Evolutionary conservation across 2,888 invertebrate genomes (phyloP), one percentile per base, ranked within the genome.

Genomic region (Pristionchus maxplancki): DNA sequence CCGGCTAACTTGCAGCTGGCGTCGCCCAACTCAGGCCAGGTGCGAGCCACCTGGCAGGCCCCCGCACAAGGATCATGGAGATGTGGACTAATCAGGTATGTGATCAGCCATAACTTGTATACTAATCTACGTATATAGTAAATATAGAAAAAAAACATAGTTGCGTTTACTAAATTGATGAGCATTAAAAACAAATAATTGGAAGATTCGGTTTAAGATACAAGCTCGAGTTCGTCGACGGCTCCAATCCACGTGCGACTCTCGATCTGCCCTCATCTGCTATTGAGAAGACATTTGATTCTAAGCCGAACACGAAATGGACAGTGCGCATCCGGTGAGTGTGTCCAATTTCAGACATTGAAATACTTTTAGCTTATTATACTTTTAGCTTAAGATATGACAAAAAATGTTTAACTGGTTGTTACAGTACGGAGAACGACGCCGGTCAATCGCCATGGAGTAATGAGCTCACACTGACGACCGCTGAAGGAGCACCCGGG

Each of bases 241-340:
- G 94, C 71, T 92, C 92, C 13, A 90, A 89, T 31, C 89, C 91
- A 17, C 82, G 91, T 28, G 89, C 91, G 40, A 89, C 91, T 83
- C 91, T 92, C 34, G 93, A 94, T 40, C 87, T 93, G 44, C 92
- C 93, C 20, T 88, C 48, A 67, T 91, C 92, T 34, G 89, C 89
- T n/a, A 92, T 90, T 71, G 94, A 94, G 50, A 91, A 94, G 88
- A 89, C 91, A 3, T 94, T 95, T 88, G 92, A 91, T 89, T 94
- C 95, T 9, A 90, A 89, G 53, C 93, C 94, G 24, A 94, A 93
- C 90, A 94, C 94, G 58, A 90, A 91, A 40, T 95, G 95, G 95
- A 89, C 88, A 13, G 91, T 95, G 34, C 91, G 92, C 20, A 92
- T 94, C 58, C 90, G 93, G 20, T 84, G 24, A 58, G 84, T 37